These are phyloP conservation scores for Mirza zaza DNA, from an alignment of 2,113 vertebrate species.

Conservation along the genomic window DNA sequence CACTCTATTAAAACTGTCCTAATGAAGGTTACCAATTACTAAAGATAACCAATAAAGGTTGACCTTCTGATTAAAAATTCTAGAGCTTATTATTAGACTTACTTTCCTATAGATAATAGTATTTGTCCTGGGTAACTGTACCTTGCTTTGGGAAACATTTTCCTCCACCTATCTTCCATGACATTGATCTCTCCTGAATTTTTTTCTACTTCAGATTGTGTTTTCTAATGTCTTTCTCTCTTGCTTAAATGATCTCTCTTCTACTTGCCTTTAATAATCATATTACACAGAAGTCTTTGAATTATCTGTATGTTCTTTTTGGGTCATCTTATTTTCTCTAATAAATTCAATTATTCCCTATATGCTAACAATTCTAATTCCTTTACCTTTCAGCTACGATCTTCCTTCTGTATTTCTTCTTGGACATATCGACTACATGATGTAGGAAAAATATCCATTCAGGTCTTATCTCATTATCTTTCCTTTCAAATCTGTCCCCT, in stretches of 20 bases:
- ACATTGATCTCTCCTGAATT: not conserved
- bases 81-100: not conserved
- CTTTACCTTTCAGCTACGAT: not conserved
- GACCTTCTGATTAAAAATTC: not conserved
- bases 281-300: not conserved
- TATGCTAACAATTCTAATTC: not conserved
- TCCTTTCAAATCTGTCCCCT: not conserved
- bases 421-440: not conserved
- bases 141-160: not conserved
- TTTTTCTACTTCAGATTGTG: not conserved
- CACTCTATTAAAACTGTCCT: not conserved
- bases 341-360: not conserved
- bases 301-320: not conserved
- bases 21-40: not conserved
- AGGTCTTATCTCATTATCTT: not conserved
- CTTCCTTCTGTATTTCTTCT: not conserved
- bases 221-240: not conserved
- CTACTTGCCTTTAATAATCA: not conserved
- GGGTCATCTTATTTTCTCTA: not conserved
- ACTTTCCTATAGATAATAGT: not conserved
- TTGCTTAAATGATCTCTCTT: not conserved
- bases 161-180: not conserved
- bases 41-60: not conserved
- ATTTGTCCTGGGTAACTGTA: not conserved
- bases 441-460: not conserved